These are phyloP conservation scores for Pseudochromis fuscus DNA, from an alignment of 2,797 vertebrate species.

Conservation along the genomic window DNA sequence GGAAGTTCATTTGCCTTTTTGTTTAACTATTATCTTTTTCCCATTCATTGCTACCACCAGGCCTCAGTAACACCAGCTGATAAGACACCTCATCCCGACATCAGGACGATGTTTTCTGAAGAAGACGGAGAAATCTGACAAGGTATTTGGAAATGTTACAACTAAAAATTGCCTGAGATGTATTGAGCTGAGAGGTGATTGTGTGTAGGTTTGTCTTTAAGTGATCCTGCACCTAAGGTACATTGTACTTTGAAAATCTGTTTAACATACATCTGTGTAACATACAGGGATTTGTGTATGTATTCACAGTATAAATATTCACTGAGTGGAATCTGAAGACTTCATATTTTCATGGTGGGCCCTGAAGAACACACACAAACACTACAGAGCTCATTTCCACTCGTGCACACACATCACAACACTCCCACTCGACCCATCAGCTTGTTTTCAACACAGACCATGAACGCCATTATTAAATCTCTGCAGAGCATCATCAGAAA, in stretches of 20 bases:
- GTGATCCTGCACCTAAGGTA: neutral
- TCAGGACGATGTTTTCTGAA: no score
- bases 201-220: neutral
- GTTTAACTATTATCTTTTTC: no score
- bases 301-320: no score
- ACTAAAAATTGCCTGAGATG: no score
- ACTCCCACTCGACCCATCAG: slow-evolving; percentile 24
- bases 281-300: no score
- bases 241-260: neutral
- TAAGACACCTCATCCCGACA: no score
- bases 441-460: slow-evolving; percentile 44
- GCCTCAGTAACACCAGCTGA: no score
- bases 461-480: slow-evolving; percentile 17
- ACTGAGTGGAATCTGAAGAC: neutral
- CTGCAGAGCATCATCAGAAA: neutral
- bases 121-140: no score
- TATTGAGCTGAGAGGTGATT: neutral
- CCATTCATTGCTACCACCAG: no score
- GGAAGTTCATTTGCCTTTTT: no score
- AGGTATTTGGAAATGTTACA: no score
- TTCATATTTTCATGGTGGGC: slow-evolving; percentile 10
- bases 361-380: slow-evolving; percentile 15
- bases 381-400: slow-evolving; percentile 26
- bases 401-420: slow-evolving; percentile 20
- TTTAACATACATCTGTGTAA: slow-evolving; percentile 3